Conservation (phyloP, 2,888 invertebrate genomes). For the Scotopteryx bipunctaria region DNA sequence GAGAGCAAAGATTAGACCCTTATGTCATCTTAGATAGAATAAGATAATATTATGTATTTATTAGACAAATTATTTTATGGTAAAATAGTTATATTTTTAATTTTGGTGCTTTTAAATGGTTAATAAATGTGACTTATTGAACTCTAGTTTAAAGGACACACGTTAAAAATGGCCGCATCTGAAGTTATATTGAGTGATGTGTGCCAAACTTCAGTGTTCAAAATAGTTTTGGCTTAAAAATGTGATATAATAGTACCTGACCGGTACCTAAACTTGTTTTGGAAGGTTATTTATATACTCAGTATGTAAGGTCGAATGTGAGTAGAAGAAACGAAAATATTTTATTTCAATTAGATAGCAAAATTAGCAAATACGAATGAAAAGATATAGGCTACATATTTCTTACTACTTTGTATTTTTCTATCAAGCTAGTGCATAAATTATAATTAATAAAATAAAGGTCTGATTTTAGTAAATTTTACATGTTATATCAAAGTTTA, state of each 20-base stretch:
- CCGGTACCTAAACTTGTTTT: constrained; percentile 1
- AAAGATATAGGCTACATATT: too few species aligned
- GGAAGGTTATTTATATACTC: not conserved
- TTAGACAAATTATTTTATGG: not conserved
- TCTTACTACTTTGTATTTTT: constrained; percentile 3
- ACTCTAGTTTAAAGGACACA: not conserved
- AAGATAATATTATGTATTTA: not conserved
- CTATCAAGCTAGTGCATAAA: not conserved
- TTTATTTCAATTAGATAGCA: too few species aligned
- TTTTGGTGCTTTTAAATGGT: constrained; percentile 24
- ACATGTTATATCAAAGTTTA: constrained; percentile 7
- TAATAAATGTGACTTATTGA: constrained; percentile 6
- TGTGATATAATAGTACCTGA: constrained; percentile 45
- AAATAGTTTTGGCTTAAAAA: constrained; percentile 42
- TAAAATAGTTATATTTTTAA: not conserved
- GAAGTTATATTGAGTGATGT: constrained; percentile 4
- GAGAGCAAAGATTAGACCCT: not conserved
- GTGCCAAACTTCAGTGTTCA: constrained; percentile 44
- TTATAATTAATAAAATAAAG: constrained; percentile 5
- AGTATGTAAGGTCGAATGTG: too few species aligned
- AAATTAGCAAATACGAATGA: too few species aligned
- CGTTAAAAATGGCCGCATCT: constrained; percentile 14
- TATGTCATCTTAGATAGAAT: constrained; percentile 1
- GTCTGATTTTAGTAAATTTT: constrained; percentile 17
- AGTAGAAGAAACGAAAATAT: too few species aligned